phyloP scores from a whole-genome alignment of 2,797 vertebrate genomes.

The Siniperca undulata region DNA sequence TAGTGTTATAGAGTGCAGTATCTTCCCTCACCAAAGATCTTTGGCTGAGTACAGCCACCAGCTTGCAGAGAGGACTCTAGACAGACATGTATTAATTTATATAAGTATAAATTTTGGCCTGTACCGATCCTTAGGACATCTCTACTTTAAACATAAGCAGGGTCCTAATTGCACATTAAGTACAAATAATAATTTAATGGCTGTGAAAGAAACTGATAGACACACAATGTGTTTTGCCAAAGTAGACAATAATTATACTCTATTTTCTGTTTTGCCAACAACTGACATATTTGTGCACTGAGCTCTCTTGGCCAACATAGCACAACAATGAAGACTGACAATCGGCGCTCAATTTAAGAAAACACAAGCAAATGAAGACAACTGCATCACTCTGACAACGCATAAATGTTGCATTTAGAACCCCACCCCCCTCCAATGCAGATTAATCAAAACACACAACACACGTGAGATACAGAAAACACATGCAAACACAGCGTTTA shows the following conservation, averaged over 20 bases:
- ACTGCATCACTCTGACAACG: background rate
- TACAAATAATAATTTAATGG: background rate
- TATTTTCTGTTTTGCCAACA: background rate
- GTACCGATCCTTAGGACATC: too few relatives aligned
- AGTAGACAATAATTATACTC: background rate
- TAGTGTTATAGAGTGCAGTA: too few relatives aligned
- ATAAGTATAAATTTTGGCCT: background rate
- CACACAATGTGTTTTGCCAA: background rate
- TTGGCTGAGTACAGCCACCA: background rate
- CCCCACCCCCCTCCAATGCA: background rate
- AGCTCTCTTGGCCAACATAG: too few relatives aligned
- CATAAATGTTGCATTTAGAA: too few relatives aligned
- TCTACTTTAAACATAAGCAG: background rate
- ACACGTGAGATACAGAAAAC: background rate
- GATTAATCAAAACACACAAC: background rate
- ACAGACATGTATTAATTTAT: background rate
- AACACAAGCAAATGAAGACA: background rate
- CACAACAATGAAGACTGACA: too few relatives aligned
- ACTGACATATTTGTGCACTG: background rate
- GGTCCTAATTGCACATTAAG: background rate
- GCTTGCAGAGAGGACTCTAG: background rate
- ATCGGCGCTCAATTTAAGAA: background rate
- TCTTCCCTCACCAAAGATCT: too few relatives aligned
- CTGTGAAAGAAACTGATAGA: background rate
- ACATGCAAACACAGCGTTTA: background rate